Conservation (phyloP, 2,113 vertebrate genomes). For the Ivindomyrus marchei region DNA sequence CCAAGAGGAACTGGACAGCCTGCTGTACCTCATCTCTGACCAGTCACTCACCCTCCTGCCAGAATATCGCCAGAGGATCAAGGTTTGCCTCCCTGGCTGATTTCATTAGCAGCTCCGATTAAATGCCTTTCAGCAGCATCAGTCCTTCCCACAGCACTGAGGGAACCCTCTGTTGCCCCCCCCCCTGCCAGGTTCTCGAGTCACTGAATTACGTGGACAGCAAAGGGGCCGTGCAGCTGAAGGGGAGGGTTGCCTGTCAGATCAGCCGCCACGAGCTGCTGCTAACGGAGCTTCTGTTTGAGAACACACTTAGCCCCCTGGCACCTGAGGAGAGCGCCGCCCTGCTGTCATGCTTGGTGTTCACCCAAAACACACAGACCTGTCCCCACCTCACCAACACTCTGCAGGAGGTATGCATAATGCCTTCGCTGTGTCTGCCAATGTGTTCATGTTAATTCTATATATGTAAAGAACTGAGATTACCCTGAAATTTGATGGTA, state of each 20-base stretch:
- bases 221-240: slow-evolving; percentile 74
- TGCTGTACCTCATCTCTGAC: slow-evolving; percentile 76
- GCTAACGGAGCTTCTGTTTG: slow-evolving; percentile 83
- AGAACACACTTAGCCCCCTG: slow-evolving; percentile 75
- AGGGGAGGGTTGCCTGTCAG: slow-evolving; percentile 82
- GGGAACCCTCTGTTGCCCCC: not conserved
- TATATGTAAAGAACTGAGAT: not conserved
- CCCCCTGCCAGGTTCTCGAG: slow-evolving; percentile 66
- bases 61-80: slow-evolving; percentile 80
- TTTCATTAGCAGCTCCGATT: not conserved
- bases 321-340: slow-evolving; percentile 82
- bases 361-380: slow-evolving; percentile 73
- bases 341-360: slow-evolving; percentile 79
- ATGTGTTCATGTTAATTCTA: not conserved
- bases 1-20: slow-evolving; percentile 71
- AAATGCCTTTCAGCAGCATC: not conserved
- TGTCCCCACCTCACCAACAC: slow-evolving; percentile 71
- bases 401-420: slow-evolving; percentile 66
- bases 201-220: slow-evolving; percentile 74
- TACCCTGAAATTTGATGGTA: not conserved
- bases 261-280: slow-evolving; percentile 85
- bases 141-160: not conserved
- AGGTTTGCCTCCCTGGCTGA: slow-evolving; percentile 55
- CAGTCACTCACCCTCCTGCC: slow-evolving; percentile 77
- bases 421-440: not conserved